Evolutionary conservation across 2,888 invertebrate genomes (phyloP), one percentile per base, ranked within the genome.

Genomic region (Lycophotia porphyrea): DNA sequence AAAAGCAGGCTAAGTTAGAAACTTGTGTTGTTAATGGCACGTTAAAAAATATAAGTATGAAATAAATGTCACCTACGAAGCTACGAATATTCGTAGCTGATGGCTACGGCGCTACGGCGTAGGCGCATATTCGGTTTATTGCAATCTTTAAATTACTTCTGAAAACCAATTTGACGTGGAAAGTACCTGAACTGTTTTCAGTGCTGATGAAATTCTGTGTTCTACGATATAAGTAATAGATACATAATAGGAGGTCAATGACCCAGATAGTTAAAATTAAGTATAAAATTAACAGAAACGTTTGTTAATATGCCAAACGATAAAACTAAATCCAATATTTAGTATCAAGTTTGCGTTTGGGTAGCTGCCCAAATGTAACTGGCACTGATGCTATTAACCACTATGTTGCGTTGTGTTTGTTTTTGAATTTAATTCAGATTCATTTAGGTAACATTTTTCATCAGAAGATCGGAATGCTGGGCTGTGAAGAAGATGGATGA

Each of bases 341-440:
- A 73, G 68, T 82, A 67, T 39, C 44, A 78, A 52, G 69, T 69
- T 47, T 58, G 70, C n/a, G 64, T 81, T 81, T 81, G 82, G 81
- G 82, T 55, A 18, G 74, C 39, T 81, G 81, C 82, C 82, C 81
- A 81, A 81, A 74, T 81, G 63, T 78, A 55, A 68, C 58, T 78
- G 82, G 82, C 74, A 71, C 52, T 67, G 74, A 39, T 78, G 61
- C 44, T 67, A 18, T 66, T 73, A 68, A 82, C 78, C 81, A 47
- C 73, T 44, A 11, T 67, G 39, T 18, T 55, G 39, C 7, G 52
- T n/a, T 47, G 44, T 36, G 67, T 74, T 63, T 63, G 1, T 31
- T 49, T n/a, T 52, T 49, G 24, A 9, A 36, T 78, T 65, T 24
- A 21, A 27, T 15, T 18, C 11, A 1, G 21, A 18, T 21, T 31